Percentiles rank a stretch among this genome's conserved stretches.
Evolutionary conservation across 1,140 invertebrate species (phyloP).

Genomic region (Anastrepha obliqua): DNA sequence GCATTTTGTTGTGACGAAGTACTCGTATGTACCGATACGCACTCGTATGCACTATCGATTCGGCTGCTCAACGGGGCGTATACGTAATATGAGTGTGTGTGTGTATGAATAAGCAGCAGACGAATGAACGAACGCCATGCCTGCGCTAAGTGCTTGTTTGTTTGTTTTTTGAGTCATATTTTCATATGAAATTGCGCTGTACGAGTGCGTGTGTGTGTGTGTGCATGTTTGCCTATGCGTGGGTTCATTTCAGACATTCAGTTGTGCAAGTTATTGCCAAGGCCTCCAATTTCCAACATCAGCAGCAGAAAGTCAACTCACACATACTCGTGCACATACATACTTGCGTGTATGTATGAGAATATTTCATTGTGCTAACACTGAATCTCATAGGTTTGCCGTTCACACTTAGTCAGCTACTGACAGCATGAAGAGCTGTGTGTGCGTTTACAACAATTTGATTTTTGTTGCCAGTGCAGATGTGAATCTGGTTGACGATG

Average conservation of each 20-base stretch:
- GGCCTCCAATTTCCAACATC: background rate
- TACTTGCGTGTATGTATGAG: background rate
- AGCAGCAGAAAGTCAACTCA: background rate
- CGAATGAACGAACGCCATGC: background rate
- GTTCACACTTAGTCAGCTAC: background rate
- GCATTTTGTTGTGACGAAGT: background rate
- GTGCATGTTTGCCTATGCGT: background rate
- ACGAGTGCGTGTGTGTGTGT: background rate
- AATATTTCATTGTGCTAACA: background rate
- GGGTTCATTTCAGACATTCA: background rate
- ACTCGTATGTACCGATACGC: background rate
- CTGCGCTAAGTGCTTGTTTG: background rate
- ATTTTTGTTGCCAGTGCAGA: background rate
- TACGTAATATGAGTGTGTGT: background rate
- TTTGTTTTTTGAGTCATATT: constrained; percentile 15
- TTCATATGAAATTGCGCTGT: background rate
- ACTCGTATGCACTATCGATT: background rate
- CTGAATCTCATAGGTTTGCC: background rate
- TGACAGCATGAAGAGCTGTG: background rate
- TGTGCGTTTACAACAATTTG: background rate
- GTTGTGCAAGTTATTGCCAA: background rate
- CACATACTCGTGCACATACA: background rate
- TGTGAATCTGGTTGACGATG: background rate
- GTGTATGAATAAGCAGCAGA: background rate
- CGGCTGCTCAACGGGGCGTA: background rate